Evolutionary conservation across 2,113 vertebrate species (phyloP), one percentile per base, ranked within the genome.

Genomic region (Elephas maximus): DNA sequence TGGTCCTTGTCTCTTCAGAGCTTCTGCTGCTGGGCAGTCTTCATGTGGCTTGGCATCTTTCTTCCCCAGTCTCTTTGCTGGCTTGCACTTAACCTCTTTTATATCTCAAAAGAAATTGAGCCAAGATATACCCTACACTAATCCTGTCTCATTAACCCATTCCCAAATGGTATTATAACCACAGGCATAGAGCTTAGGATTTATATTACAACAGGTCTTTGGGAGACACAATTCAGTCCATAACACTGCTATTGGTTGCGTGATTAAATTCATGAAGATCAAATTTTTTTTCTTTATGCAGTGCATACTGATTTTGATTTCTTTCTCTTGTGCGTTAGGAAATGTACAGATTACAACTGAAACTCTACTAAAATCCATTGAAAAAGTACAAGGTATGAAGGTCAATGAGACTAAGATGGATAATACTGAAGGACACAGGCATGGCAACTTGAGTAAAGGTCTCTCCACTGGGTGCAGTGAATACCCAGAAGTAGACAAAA

Each of bases 331-430:
- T 62, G 17, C 98, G 98, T 98, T 98, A 98, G 96, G 91, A 98
- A 98, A 96, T 98, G 93, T 97, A 97, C 97, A 98, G 95, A 95
- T 97, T 97, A 95, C 96, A 96, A 90, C 92, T 95, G 98, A 98
- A 98, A 97, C 90, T 97, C 95, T 97, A 33, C 96, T 96, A 96
- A 97, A 98, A 96, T 96, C 97, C 74, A 60, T 84, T 91, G 97
- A 97, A 97, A 97, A 99, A 86, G 85, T 81, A 93, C 98, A 98
- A 98, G 98, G 98, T 98, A 98, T 98, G 98, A 98, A 98, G 97
- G 98, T 97, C 97, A 98, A 51, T 98, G 97, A 96, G 93, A 97
- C 97, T 98, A 90, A 98, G 93, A 96, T 69, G 63, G 96, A 98
- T 91, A 96, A 93, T 98, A 98, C 95, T 98, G 95, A 97, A 98